These are phyloP conservation scores for Chrysolina oricalcia DNA, from an alignment of 2,888 invertebrate species.

Conservation along the genomic window DNA sequence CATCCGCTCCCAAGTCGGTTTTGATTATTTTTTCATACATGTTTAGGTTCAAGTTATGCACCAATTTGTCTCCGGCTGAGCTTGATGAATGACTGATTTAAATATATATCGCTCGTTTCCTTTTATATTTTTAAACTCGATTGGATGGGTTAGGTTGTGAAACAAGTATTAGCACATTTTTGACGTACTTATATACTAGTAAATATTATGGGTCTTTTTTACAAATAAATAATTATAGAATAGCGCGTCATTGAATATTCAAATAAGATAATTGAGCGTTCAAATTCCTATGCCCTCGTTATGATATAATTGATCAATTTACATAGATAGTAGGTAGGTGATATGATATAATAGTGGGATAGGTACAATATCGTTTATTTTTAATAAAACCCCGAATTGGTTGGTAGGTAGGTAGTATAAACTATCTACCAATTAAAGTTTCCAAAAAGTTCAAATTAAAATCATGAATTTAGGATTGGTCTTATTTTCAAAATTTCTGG, in stretches of 20 bases:
- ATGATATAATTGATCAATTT: slow-evolving; percentile 3
- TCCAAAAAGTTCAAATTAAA: no score
- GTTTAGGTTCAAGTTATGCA: slow-evolving; percentile 28
- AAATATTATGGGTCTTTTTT: slow-evolving; percentile 5
- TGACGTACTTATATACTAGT: background rate
- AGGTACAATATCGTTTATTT: no score
- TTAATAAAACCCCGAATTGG: background rate
- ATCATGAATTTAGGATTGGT: no score
- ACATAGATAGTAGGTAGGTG: background rate
- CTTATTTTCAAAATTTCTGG: no score
- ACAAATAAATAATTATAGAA: slow-evolving; percentile 5
- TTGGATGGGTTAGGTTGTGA: slow-evolving; percentile 3
- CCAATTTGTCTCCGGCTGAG: background rate
- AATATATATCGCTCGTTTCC: slow-evolving; percentile 2
- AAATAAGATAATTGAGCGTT: background rate
- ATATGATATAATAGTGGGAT: no score
- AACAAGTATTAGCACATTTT: slow-evolving; percentile 7
- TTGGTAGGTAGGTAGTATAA: background rate
- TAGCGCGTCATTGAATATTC: slow-evolving; percentile 3
- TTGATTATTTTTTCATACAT: slow-evolving; percentile 65
- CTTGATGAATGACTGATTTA: background rate
- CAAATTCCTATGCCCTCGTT: background rate
- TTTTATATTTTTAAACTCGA: slow-evolving; percentile 5
- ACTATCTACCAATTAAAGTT: no score
- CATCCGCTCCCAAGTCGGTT: slow-evolving; percentile 59